These are phyloP conservation scores for Scaeva pyrastri DNA, from an alignment of 2,888 invertebrate species.

Conservation along the genomic window DNA sequence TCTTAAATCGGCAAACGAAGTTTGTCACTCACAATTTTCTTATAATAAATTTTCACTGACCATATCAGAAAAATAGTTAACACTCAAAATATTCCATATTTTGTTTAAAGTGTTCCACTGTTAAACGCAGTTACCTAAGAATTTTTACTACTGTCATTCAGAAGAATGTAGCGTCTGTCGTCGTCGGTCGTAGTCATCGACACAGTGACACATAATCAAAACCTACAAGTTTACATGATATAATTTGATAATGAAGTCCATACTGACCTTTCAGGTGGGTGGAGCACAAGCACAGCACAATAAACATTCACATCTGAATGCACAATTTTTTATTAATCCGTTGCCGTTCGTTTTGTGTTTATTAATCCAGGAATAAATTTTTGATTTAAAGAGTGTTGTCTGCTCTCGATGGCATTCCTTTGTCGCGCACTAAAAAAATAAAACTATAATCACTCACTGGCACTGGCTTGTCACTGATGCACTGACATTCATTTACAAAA, in stretches of 20 bases:
- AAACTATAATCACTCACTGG: slow-evolving; percentile 9
- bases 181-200: background rate
- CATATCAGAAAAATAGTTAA: too few species aligned
- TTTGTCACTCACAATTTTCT: too few species aligned
- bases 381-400: background rate
- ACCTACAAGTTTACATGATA: slow-evolving; percentile 18
- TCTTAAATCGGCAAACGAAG: too few species aligned
- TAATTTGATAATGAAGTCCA: slow-evolving; percentile 17
- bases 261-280: slow-evolving; percentile 51
- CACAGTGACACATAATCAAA: slow-evolving; percentile 49
- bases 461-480: background rate
- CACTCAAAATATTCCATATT: background rate
- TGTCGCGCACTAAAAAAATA: slow-evolving; percentile 22
- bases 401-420: background rate
- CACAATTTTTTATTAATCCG: background rate
- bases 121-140: background rate
- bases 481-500: slow-evolving; percentile 41
- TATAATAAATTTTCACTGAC: too few species aligned
- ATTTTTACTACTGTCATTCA: background rate
- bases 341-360: background rate
- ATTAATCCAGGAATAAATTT: background rate
- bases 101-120: slow-evolving; percentile 20
- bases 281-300: background rate
- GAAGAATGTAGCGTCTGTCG: background rate
- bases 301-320: background rate